Percentiles rank a stretch among this genome's conserved stretches.
phyloP scores from a whole-genome alignment of 92 coral and sea anemone species.

The Muricea muricata region DNA sequence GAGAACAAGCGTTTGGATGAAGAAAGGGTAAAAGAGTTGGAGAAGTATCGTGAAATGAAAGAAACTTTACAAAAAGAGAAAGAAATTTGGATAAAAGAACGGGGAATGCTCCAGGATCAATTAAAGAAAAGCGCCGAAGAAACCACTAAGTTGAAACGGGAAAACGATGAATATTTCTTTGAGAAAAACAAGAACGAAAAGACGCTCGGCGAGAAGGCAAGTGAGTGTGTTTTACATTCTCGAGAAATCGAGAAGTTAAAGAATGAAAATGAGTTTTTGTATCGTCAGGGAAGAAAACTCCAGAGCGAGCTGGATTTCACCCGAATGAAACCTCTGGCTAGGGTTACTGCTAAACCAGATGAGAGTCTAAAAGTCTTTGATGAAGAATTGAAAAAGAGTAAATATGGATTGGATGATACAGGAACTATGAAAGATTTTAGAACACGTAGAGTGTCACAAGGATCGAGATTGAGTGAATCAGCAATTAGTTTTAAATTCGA shows the following conservation, averaged over 20 bases:
- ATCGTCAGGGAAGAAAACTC: slow-evolving; percentile 75
- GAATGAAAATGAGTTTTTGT: slow-evolving; percentile 74
- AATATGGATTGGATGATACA: background rate
- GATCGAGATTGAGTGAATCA: slow-evolving; percentile 14
- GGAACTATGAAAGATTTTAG: background rate
- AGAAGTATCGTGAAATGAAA: slow-evolving; percentile 55
- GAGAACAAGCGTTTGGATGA: slow-evolving; percentile 69
- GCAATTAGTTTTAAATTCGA: background rate
- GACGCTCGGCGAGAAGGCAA: slow-evolving; percentile 75
- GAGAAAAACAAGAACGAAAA: slow-evolving; percentile 73
- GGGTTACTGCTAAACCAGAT: background rate
- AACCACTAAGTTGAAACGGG: slow-evolving; percentile 64
- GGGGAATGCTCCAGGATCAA: slow-evolving; percentile 63
- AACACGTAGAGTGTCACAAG: background rate
- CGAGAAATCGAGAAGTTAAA: slow-evolving; percentile 39
- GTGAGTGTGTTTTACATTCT: slow-evolving; percentile 18
- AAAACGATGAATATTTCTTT: slow-evolving; percentile 68
- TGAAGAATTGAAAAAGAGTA: background rate
- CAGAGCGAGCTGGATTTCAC: slow-evolving; percentile 76
- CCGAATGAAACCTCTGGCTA: slow-evolving; percentile 32
- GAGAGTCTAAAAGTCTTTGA: background rate
- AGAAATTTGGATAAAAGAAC: slow-evolving; percentile 66
- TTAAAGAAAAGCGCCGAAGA: slow-evolving; percentile 62
- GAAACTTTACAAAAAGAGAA: slow-evolving; percentile 71
- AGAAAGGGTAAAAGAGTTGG: slow-evolving; percentile 36